phyloP scores from a whole-genome alignment of 2,113 vertebrate genomes.

The Poecile atricapillus region DNA sequence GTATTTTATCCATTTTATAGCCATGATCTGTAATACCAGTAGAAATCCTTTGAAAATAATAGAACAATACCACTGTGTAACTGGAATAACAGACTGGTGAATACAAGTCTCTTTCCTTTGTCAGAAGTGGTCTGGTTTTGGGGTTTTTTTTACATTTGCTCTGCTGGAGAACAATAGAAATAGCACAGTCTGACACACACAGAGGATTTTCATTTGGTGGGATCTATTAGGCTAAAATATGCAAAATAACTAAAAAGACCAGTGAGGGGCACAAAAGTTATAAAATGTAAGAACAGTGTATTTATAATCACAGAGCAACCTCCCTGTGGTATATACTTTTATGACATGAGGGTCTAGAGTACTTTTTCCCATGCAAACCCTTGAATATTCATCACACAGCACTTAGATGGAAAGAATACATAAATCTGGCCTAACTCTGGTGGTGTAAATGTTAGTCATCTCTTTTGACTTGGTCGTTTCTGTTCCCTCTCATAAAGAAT shows the following conservation, averaged over 20 bases:
- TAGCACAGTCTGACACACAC: not conserved
- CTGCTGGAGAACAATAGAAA: not conserved
- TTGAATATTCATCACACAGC: not conserved
- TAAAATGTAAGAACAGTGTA: not conserved
- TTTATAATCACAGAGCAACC: not conserved
- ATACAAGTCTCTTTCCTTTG: not conserved
- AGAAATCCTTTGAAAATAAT: not conserved
- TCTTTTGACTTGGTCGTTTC: not conserved
- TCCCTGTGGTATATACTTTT: not conserved
- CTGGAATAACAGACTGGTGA: not conserved
- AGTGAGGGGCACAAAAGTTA: not conserved
- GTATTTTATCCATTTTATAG: not conserved
- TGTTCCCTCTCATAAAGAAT: not conserved
- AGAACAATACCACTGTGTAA: not conserved
- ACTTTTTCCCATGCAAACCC: not conserved
- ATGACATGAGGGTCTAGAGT: not conserved
- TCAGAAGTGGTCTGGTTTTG: not conserved
- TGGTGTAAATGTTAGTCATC: not conserved
- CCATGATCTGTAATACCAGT: not conserved
- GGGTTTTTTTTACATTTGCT: not conserved
- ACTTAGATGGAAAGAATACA: not conserved
- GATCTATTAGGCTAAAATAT: not conserved
- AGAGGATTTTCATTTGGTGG: not conserved
- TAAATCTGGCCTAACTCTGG: not conserved
- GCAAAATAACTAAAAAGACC: not conserved